phyloP scores from a whole-genome alignment of 2,113 vertebrate species.

The Myxocyprinus asiaticus region DNA sequence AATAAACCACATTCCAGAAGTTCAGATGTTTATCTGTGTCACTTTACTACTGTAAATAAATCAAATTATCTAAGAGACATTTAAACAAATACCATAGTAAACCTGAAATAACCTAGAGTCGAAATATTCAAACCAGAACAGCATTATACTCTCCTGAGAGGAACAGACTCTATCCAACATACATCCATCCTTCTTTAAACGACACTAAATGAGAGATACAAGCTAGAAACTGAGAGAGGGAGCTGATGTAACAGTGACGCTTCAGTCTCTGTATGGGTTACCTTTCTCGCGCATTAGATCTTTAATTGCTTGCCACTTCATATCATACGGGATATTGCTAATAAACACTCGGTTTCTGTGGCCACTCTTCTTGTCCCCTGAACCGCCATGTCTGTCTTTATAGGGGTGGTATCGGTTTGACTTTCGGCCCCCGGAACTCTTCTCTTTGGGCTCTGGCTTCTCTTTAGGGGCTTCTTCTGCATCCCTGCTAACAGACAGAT shows the following conservation, averaged over 20 bases:
- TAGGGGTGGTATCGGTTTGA: slow-evolving; percentile 91
- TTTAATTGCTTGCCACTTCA: slow-evolving; percentile 99
- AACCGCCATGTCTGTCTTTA: slow-evolving; percentile 85
- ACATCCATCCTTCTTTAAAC: background rate
- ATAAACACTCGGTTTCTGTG: slow-evolving; percentile 95
- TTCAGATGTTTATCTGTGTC: no score
- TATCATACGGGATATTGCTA: slow-evolving; percentile 98
- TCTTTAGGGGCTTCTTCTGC: slow-evolving; percentile 72
- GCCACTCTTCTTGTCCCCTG: slow-evolving; percentile 85
- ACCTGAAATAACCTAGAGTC: background rate
- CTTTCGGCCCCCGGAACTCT: slow-evolving; percentile 82
- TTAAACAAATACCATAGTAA: background rate
- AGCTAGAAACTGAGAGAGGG: no score
- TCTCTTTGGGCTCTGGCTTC: slow-evolving; percentile 85
- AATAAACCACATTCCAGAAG: background rate
- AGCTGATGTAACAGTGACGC: no score
- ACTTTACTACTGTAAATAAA: no score
- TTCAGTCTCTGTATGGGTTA: slow-evolving; percentile 67
- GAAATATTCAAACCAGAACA: background rate
- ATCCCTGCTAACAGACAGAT: slow-evolving; percentile 64
- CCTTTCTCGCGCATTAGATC: slow-evolving; percentile 99
- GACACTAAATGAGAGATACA: no score
- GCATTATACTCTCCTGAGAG: background rate
- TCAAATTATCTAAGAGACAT: no score
- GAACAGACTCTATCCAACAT: background rate